Conservation (phyloP, 2,888 invertebrate species). For the Sphaerophoria rueppellii region DNA sequence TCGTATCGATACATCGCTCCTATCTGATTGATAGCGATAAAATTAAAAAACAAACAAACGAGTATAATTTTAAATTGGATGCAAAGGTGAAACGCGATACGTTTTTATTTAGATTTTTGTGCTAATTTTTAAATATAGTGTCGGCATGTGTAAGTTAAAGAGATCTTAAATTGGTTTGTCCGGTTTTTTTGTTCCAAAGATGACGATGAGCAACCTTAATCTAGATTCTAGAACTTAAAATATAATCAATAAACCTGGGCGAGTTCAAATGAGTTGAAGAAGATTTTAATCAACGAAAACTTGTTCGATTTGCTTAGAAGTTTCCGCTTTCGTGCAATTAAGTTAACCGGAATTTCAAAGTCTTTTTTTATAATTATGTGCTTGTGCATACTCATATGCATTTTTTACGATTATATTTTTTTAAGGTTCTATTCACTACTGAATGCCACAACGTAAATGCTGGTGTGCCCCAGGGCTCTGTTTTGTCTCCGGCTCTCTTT, state of each 20-base stretch:
- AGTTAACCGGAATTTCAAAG: too few relatives aligned
- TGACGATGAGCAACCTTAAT: conserved; percentile 24
- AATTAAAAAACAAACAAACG: conserved; percentile 15
- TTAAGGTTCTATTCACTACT: too few relatives aligned
- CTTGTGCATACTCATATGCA: too few relatives aligned
- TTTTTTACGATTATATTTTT: too few relatives aligned
- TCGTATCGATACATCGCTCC: not conserved
- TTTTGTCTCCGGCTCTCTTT: too few relatives aligned
- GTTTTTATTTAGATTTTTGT: not conserved
- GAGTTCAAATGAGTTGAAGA: not conserved
- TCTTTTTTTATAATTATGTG: too few relatives aligned
- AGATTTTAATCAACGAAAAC: too few relatives aligned
- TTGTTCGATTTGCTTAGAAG: too few relatives aligned
- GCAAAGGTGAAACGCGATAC: conserved; percentile 15
- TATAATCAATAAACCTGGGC: conserved; percentile 5
- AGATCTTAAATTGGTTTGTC: conserved; percentile 43
- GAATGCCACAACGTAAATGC: too few relatives aligned
- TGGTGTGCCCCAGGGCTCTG: too few relatives aligned
- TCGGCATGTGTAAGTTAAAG: conserved; percentile 47
- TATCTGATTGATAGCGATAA: not conserved
- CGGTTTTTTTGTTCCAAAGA: conserved; percentile 37
- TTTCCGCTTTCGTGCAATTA: too few relatives aligned
- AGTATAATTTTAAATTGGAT: conserved; percentile 20
- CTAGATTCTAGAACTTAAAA: conserved; percentile 1
- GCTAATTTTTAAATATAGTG: conserved; percentile 14